Percentiles rank a stretch among this genome's conserved stretches.
Conservation (phyloP, 2,888 invertebrate genomes). For the Lottia gigantea region DNA sequence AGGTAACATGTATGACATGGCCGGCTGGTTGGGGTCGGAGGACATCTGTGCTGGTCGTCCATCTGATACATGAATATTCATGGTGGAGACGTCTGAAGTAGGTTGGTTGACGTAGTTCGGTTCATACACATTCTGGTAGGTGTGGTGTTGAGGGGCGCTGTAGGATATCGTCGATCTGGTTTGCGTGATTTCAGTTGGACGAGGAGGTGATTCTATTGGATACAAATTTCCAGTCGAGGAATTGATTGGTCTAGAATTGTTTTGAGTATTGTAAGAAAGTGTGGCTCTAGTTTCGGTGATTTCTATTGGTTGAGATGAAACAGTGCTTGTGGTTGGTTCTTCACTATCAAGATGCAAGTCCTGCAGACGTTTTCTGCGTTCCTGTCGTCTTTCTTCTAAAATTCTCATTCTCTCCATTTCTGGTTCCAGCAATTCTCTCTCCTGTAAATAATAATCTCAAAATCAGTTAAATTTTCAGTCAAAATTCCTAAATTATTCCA, state of each 20-base stretch:
- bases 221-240: background rate
- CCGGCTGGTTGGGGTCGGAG: background rate
- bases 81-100: background rate
- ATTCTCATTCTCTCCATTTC: conserved; percentile 31
- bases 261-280: conserved; percentile 31
- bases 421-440: conserved; percentile 36
- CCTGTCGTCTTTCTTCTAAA: conserved; percentile 32
- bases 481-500: too few species aligned
- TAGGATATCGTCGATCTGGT: background rate
- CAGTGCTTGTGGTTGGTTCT: conserved; percentile 19
- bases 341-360: background rate
- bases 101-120: background rate
- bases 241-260: conserved; percentile 22
- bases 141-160: background rate
- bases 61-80: background rate
- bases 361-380: conserved; percentile 30
- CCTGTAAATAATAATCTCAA: conserved; percentile 28
- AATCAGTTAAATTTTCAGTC: too few species aligned
- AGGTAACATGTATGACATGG: background rate
- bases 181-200: background rate
- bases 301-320: conserved; percentile 21
- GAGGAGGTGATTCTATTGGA: conserved; percentile 15
- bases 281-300: conserved; percentile 21
- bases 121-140: background rate
- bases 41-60: background rate